Percentiles rank a stretch among this genome's conserved stretches.
Conservation (phyloP, 2,113 vertebrate species). For the Cheilinus undulatus region DNA sequence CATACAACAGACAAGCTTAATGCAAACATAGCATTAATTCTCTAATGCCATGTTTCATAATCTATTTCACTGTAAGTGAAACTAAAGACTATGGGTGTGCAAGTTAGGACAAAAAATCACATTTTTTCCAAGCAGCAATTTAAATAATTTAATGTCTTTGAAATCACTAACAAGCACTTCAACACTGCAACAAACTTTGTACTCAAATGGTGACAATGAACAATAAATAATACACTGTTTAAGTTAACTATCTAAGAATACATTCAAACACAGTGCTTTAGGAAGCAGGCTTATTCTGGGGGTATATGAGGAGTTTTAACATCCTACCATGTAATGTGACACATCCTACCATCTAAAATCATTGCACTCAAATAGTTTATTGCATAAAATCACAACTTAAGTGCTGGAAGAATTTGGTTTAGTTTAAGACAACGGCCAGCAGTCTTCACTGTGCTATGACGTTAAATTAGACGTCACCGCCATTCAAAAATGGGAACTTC, state of each 20-base stretch:
- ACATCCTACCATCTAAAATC: conserved; percentile 45
- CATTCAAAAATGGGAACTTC: conserved; percentile 9
- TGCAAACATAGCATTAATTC: conserved; percentile 35
- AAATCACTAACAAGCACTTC: conserved; percentile 63
- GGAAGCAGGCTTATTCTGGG: conserved; percentile 33
- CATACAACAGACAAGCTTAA: conserved; percentile 27
- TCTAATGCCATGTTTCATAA: background rate
- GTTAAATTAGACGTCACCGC: conserved; percentile 9
- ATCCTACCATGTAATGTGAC: conserved; percentile 54
- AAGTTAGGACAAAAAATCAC: background rate
- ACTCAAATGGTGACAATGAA: conserved; percentile 64
- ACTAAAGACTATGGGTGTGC: background rate
- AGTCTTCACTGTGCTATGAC: background rate
- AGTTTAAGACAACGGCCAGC: background rate
- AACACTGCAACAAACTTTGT: conserved; percentile 65
- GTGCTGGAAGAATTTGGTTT: conserved; percentile 17
- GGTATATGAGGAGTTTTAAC: conserved; percentile 15
- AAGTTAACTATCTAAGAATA: conserved; percentile 35
- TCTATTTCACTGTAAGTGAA: conserved; percentile 2
- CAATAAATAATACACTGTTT: conserved; percentile 76
- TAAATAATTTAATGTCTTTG: conserved; percentile 76
- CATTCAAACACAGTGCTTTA: conserved; percentile 56
- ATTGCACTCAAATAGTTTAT: conserved; percentile 41
- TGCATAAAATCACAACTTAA: conserved; percentile 33
- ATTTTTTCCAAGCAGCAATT: background rate